Base-by-base conservation (phyloP, 2,888 invertebrate species). In the Dolichopus griseipennis region DNA sequence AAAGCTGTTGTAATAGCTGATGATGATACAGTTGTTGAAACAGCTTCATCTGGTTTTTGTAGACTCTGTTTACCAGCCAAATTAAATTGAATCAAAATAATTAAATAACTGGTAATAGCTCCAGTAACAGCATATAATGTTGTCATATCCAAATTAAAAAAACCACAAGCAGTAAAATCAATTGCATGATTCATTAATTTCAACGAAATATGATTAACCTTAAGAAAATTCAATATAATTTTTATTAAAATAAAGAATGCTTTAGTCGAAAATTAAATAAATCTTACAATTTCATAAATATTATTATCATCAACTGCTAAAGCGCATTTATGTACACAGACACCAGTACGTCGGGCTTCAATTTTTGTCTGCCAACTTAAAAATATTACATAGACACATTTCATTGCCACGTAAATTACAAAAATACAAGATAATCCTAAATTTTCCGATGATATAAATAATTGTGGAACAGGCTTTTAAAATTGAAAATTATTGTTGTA, bases 11-110 rank as follows among this genome's bases (percentile, higher is more conserved):
- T 62, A 6, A 18, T 62, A 62, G 9, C 4, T 21, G 10, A 22
- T 62, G 62, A 4, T 22, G 22, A 2, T 7, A 62, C 21, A 8
- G 2, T 8, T 22, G 62, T 22, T 22, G 62, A 20, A 20, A 22
- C 6, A 10, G 22, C 18, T 52, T 6, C 21, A 15, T 21, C 10
- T 62, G 62, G 10, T 22, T 62, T 62, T 22, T 62, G 20, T 62
- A 22, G 20, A 21, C 21, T 15, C 15, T 79, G 80, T 66, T 79
- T 78, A 1, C 79, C 80, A n/a, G 81, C 81, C 69, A 81, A 73
- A 72, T 81, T 81, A 66, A 82, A 82, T 73, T 82, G 81, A 68
- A 82, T 82, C 34, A 82, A 74, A 64, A 82, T 82, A 37, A 82
- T 81, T 0, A 82, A 72, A 65, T 82, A 82, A 68, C 80, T 81